Conservation (phyloP, 2,797 vertebrate species). For the Poecilia gillii region DNA sequence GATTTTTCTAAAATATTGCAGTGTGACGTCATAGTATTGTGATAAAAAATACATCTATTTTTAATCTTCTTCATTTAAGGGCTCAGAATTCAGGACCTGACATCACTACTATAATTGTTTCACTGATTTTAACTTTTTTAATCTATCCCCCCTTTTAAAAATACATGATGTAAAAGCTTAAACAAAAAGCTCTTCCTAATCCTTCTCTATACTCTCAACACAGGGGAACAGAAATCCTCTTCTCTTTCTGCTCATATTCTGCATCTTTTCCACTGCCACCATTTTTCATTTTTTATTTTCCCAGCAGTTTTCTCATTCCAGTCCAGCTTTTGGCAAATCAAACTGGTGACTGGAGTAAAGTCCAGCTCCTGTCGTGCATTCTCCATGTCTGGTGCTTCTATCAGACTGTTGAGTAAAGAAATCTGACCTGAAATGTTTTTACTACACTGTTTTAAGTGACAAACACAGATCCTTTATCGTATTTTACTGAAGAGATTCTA, state of each 20-base stretch:
- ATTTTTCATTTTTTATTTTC: background rate
- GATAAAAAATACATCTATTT: background rate
- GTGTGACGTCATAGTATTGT: background rate
- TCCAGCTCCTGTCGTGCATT: background rate
- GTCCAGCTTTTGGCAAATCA: background rate
- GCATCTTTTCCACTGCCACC: background rate
- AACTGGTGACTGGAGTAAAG: background rate
- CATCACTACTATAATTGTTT: background rate
- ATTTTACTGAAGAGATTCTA: slow-evolving; percentile 4
- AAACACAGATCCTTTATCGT: background rate
- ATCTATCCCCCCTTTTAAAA: background rate
- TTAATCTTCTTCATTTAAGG: background rate
- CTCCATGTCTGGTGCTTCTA: background rate
- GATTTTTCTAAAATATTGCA: background rate
- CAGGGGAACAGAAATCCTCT: background rate
- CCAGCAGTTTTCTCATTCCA: background rate
- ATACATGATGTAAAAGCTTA: background rate
- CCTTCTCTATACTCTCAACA: background rate
- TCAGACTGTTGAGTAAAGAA: background rate
- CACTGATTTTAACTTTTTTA: background rate
- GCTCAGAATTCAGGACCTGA: background rate
- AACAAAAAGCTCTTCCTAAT: background rate
- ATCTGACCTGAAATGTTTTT: background rate
- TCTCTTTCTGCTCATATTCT: background rate
- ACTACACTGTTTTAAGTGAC: background rate